Conservation (phyloP, 2,113 vertebrate genomes). For the Pteruthius melanotis region DNA sequence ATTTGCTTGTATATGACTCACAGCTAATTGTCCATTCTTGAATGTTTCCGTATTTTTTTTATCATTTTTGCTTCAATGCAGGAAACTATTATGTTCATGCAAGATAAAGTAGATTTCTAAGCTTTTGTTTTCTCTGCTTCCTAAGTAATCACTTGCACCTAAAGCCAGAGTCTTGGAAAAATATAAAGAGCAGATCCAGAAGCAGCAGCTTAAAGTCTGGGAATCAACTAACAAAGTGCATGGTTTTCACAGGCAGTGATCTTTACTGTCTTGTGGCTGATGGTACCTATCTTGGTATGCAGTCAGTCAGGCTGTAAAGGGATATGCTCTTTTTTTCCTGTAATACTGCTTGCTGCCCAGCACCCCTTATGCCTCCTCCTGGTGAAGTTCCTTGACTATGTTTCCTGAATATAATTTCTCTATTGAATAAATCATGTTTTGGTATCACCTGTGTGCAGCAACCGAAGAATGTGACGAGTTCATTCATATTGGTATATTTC, state of each 20-base stretch:
- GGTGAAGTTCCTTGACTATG: neutral
- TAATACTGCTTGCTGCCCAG: neutral
- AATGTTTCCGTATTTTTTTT: neutral
- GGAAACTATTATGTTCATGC: neutral
- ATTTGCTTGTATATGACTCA: neutral
- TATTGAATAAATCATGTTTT: neutral
- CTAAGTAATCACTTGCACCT: neutral
- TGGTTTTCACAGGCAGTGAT: neutral
- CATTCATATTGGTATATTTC: neutral
- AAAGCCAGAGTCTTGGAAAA: neutral
- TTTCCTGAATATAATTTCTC: neutral
- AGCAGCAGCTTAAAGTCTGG: neutral
- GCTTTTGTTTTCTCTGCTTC: neutral
- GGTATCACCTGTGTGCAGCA: neutral
- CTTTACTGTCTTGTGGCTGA: neutral
- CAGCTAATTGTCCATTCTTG: neutral
- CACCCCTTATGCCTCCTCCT: neutral
- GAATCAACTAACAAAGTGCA: neutral
- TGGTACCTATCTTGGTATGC: too few species aligned
- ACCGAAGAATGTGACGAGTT: neutral
- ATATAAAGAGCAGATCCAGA: neutral
- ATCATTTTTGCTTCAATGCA: neutral
- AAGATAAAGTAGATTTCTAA: neutral
- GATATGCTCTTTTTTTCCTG: neutral
- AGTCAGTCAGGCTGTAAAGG: neutral